phyloP scores from a whole-genome alignment of 2,888 invertebrate genomes.

The Panzeria rudis region DNA sequence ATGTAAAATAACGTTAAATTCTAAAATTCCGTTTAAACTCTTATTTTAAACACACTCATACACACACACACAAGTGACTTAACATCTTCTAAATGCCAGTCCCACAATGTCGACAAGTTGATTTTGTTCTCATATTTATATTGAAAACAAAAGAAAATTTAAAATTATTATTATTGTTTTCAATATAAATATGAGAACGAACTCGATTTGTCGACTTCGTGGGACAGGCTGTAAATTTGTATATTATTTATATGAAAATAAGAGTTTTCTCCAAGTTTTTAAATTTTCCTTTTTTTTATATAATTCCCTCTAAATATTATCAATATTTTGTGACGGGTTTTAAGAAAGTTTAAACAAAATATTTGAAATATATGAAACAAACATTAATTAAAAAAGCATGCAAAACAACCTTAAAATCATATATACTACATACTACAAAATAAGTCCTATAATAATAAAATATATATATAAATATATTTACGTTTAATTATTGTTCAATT shows the following conservation, averaged over 20 bases:
- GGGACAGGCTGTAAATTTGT: too few species aligned
- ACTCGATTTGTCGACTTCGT: too few species aligned
- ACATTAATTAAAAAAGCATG: constrained; percentile 66
- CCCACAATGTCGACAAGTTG: too few species aligned
- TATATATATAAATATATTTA: constrained; percentile 74
- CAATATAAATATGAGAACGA: too few species aligned
- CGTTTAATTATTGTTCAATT: constrained; percentile 83
- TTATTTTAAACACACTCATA: neutral
- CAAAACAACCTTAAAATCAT: constrained; percentile 74
- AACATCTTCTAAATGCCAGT: constrained; percentile 13
- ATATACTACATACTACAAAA: constrained; percentile 78
- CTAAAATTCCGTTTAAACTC: constrained; percentile 10
- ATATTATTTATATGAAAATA: constrained; percentile 7
- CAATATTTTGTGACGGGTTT: constrained; percentile 32
- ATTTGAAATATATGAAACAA: constrained; percentile 59
- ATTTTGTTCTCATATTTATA: too few species aligned
- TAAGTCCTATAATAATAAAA: constrained; percentile 78
- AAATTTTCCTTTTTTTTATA: constrained; percentile 30
- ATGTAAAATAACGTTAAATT: constrained; percentile 41
- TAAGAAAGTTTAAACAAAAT: constrained; percentile 4
- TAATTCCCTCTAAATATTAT: constrained; percentile 28
- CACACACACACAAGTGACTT: constrained; percentile 10
- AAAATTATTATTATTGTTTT: too few species aligned
- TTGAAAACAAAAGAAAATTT: too few species aligned
- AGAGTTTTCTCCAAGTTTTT: constrained; percentile 14